Evolutionary conservation across 2,113 vertebrate species (phyloP), one percentile per base, ranked within the genome.

Genomic region (Lophotis ruficrista): DNA sequence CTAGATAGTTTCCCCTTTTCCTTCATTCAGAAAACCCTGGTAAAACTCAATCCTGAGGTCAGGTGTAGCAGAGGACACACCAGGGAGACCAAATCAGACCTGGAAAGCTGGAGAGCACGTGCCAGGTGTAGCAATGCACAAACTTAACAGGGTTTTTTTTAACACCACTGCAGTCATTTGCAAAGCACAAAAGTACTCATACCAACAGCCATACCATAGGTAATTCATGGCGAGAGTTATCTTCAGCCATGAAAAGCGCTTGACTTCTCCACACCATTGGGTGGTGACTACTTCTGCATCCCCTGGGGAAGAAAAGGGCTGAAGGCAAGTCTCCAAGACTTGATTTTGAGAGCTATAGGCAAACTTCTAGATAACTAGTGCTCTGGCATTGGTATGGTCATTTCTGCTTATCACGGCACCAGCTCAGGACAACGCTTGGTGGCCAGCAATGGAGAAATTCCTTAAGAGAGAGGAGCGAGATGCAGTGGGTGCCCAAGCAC

Each of bases 331-430:
- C 56, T 81, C 35, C 12, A 24, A 24, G 18, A 9, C 14, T 35
- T 37, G 18, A 19, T 22, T 80, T 69, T 20, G 13, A 60, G 58
- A 93, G 45, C 24, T 43, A 4, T 28, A 38, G 43, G 19, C 3
- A 31, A 83, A 35, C 9, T 86, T 48, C 56, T 62, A 47, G 35
- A 56, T 80, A 82, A n/a, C 6, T 4, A 58, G n/a, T 0, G 2
- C 43, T n/a, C 37, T 3, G 3, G 18, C n/a, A 22, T 9, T 3
- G 3, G 8, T 4, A 28, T 3, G 9, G 43, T 10, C 56, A 12
- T 51, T 73, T 14, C 72, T 69, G 56, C 61, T 56, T 30, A 25
- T 28, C 0, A 0, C 1, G 2, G 53, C 12, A 14, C 14, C n/a
- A n/a, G 37, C 33, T 48, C 48, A 48, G 56, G 30, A 71, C 79